Evolutionary conservation across 2,797 vertebrate species (phyloP), one percentile per base, ranked within the genome.

Genomic region (Hoplostethus atlanticus): DNA sequence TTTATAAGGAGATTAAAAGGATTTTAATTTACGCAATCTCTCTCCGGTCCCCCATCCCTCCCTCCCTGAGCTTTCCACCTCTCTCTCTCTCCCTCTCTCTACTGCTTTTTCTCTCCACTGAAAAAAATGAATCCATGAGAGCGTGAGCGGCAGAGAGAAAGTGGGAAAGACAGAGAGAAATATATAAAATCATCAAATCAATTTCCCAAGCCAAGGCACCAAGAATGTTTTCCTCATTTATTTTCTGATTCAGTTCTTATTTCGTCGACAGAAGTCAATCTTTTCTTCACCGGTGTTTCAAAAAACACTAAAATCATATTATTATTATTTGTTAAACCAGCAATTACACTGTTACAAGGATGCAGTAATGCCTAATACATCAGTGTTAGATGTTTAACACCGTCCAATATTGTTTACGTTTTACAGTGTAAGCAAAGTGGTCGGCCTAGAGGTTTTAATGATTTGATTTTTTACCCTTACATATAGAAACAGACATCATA

Each of bases 1-100:
- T 95, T 95, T 94, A 94, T 95, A 95, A 95, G 93, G 93, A 95
- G 94, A 95, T 95, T 95, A 95, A 94, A 94, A 92, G 93, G 94
- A 95, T 94, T 95, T 95, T 93, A 95, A 95, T 95, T 95, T 93
- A 92, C 86, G 84, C 93, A 93, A 94, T 94, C 92, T 93, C 92
- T 87, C 91, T 94, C 89, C 92, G 87, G 87, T 87, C 77, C 81
- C 73, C 86, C 78, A 52, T 89, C 84, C 88, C 89, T 87, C 87
- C 90, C 93, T 91, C 89, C 81, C 84, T 85, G 89, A 83, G 86
- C 80, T 89, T 87, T 77, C 68, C 75, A 79, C 75, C 81, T 77
- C 78, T 76, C 71, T 68, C 62, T 79, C 56, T 48, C 79, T 81
- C 58, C 59, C 80, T 28, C 51, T 56, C 53, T 46, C 64, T 42